Evolutionary conservation across 1,140 invertebrate genomes (phyloP).

Genomic region (Calephelis virginiensis): DNA sequence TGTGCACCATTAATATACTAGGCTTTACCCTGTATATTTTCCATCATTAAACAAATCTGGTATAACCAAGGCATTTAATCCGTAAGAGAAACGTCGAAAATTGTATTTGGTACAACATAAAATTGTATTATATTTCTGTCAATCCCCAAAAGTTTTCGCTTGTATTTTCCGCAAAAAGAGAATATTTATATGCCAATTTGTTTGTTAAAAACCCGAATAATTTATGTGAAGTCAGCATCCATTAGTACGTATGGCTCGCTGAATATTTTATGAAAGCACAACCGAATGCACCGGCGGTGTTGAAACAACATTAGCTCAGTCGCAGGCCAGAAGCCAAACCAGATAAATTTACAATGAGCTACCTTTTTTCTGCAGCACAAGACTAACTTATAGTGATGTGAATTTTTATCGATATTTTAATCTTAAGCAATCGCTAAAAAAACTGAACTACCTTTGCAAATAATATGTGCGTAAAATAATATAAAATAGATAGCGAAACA

Average conservation of each 20-base stretch:
- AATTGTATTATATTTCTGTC: not conserved
- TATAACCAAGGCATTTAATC: no score
- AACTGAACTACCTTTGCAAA: no score
- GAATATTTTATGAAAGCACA: constrained; percentile 39
- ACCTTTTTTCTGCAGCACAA: constrained; percentile 55
- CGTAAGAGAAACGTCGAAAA: no score
- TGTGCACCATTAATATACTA: no score
- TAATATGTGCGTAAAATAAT: no score
- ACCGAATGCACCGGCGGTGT: constrained; percentile 22
- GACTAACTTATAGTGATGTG: constrained; percentile 41
- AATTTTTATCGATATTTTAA: constrained; percentile 20
- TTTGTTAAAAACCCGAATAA: constrained; percentile 6
- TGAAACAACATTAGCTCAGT: constrained; percentile 45
- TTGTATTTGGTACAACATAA: not conserved
- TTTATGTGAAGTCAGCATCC: not conserved
- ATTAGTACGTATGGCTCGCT: constrained; percentile 31
- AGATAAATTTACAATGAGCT: constrained; percentile 56
- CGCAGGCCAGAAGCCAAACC: constrained; percentile 1
- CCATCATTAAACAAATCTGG: no score
- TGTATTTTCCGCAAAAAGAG: not conserved
- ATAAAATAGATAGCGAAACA: no score
- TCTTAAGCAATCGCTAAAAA: no score
- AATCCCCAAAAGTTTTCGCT: not conserved
- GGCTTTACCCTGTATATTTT: no score
- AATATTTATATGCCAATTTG: not conserved